Conservation (phyloP, 2,888 invertebrate species). For the Cerceris rybyensis region DNA sequence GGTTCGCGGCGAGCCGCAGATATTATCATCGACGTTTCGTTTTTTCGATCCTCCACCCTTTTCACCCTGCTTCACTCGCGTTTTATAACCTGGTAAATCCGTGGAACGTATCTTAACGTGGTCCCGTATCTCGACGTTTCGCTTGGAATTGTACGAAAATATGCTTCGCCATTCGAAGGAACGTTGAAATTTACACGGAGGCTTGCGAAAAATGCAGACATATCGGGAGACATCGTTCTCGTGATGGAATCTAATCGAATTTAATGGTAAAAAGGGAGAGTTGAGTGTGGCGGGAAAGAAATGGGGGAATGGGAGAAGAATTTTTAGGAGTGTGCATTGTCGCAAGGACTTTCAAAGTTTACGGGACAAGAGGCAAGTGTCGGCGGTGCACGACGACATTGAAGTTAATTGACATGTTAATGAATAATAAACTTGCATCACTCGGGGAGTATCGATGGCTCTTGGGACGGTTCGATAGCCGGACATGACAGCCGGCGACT, state of each 20-base stretch:
- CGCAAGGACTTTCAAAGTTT: slow-evolving; percentile 36
- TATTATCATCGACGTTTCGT: neutral
- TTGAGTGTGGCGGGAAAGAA: neutral
- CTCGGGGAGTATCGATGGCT: slow-evolving; percentile 67
- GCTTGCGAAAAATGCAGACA: no score
- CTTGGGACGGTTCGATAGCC: slow-evolving; percentile 70
- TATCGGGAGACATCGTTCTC: no score
- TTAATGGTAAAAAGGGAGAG: no score
- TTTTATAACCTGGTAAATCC: neutral
- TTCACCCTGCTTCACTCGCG: neutral
- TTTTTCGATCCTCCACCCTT: neutral
- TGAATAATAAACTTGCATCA: slow-evolving; percentile 78
- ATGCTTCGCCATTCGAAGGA: neutral
- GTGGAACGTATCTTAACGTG: neutral
- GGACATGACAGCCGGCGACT: slow-evolving; percentile 66
- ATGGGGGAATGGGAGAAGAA: neutral
- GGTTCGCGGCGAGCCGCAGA: neutral
- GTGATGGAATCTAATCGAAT: no score
- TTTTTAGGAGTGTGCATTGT: neutral
- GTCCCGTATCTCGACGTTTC: neutral
- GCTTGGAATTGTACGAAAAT: neutral
- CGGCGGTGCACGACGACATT: slow-evolving; percentile 61
- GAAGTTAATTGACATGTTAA: slow-evolving; percentile 77
- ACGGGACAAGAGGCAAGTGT: slow-evolving; percentile 36
- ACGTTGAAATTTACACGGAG: neutral